Base-by-base conservation (phyloP, 2,113 vertebrate genomes). In the Nyctereutes procyonoides region DNA sequence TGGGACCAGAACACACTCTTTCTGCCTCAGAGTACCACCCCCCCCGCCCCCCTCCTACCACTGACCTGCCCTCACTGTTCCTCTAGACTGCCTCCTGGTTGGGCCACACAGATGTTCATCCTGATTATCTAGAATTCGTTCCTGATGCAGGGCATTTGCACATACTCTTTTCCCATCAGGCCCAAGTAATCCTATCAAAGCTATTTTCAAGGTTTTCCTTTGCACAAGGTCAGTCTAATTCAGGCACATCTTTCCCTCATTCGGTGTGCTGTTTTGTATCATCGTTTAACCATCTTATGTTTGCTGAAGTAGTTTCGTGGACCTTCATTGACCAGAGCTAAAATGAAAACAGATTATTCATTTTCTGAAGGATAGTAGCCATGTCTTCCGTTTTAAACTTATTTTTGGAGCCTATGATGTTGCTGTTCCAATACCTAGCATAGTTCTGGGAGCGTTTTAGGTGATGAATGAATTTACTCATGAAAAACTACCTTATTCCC, bases 401-500 rank as follows among this genome's bases (percentile, higher is more conserved):
- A 76, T 55, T 90, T 93, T 53, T 65, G 76, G 48, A 85, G 17
- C 76, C 43, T 28, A 0, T 90, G 90, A 73, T 65, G 48, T 55
- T 90, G 17, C 38, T 79, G 13, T 20, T 62, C 76, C 24, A 60
- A n/a, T 88, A 91, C 56, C 63, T 91, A 77, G 22, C 48, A n/a
- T 88, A 63, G 76, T 79, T 85, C 87, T 81, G 63, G 55, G 93
- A 88, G 81, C 95, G 35, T 95, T 96, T 96, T 97, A 93, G 84
- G 85, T 95, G 90, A 85, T 93, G 95, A 95, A 91, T 96, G 96
- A 85, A 96, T 95, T 94, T 92, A 58, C 81, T 88, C 76, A 63
- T 94, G 95, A 97, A 94, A 98, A 93, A 67, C 74, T 71, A 96
- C 96, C 82, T 97, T 74, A 88, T 85, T 95, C 87, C 87, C 80